A percentile compares a stretch with the other conserved stretches of the same genome.
Evolutionary conservation across 2,113 vertebrate species (phyloP).

Genomic region (Ovibos moschatus): DNA sequence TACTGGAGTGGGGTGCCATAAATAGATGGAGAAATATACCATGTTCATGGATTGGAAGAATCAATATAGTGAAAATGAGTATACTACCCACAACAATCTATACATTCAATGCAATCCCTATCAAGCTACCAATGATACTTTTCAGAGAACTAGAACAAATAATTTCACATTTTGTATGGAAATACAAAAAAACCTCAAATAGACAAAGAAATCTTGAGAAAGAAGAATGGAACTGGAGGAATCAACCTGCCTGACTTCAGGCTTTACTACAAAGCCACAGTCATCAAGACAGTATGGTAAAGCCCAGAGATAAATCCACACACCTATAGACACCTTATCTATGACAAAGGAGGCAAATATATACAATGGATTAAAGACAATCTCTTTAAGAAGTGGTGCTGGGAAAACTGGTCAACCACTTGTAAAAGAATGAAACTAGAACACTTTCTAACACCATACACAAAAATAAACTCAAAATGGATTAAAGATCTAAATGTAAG

Average conservation of each 20-base stretch:
- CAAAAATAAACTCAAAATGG: no score
- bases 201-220: neutral
- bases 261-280: neutral
- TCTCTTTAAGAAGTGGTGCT: no score
- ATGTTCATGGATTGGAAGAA: neutral
- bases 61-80: neutral
- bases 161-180: neutral
- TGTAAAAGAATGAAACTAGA: no score
- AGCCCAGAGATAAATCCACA: neutral
- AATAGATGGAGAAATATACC: neutral
- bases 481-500: no score
- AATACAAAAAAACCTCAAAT: neutral
- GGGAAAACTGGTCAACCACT: no score
- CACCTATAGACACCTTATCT: neutral
- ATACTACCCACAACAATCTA: no score
- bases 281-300: neutral
- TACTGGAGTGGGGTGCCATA: no score
- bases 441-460: no score
- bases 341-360: no score
- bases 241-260: neutral
- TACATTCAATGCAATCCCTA: no score
- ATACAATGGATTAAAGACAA: no score
- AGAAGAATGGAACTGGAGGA: neutral
- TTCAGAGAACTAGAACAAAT: neutral
- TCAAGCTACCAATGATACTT: neutral